phyloP scores from a whole-genome alignment of 2,888 invertebrate genomes.

The Cryptocheilus praepositus region DNA sequence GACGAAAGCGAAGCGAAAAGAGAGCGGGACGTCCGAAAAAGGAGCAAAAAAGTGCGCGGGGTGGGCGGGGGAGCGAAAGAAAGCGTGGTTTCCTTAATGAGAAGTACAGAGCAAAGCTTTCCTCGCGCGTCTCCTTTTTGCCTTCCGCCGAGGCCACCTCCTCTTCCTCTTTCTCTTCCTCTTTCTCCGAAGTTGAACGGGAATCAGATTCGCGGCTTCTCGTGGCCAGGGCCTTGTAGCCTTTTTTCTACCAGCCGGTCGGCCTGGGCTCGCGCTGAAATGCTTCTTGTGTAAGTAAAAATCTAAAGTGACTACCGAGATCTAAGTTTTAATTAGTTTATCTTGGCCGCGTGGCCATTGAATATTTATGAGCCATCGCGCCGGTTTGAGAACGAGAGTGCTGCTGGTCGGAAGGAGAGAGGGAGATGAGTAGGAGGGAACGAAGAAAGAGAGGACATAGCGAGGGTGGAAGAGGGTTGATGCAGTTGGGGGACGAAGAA shows the following conservation, averaged over 20 bases:
- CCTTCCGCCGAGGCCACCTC: conserved; percentile 14
- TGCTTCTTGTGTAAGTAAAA: conserved; percentile 75
- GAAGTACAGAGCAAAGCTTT: conserved; percentile 75
- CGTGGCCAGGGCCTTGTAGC: conserved; percentile 67
- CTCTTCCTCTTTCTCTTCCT: conserved; percentile 1
- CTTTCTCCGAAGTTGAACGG: conserved; percentile 23
- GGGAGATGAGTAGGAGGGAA: conserved; percentile 32
- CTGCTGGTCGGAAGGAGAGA: conserved; percentile 37
- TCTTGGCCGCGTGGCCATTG: conserved; percentile 75
- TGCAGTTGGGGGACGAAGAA: conserved; percentile 49
- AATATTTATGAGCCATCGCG: conserved; percentile 74
- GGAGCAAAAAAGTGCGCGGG: conserved; percentile 45
- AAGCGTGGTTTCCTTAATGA: conserved; percentile 72
- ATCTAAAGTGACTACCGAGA: conserved; percentile 75
- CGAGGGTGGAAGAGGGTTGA: conserved; percentile 25
- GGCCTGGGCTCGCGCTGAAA: conserved; percentile 69
- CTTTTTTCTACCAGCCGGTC: conserved; percentile 61
- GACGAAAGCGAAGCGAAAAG: conserved; percentile 15
- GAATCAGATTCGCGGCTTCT: conserved; percentile 64
- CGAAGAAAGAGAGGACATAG: conserved; percentile 33
- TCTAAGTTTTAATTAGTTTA: conserved; percentile 76
- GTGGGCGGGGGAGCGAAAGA: conserved; percentile 45
- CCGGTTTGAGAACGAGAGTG: conserved; percentile 37
- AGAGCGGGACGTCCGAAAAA: conserved; percentile 18
- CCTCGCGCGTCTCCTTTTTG: conserved; percentile 66